Conservation (phyloP, 2,113 vertebrate genomes). For the Antennarius striatus region DNA sequence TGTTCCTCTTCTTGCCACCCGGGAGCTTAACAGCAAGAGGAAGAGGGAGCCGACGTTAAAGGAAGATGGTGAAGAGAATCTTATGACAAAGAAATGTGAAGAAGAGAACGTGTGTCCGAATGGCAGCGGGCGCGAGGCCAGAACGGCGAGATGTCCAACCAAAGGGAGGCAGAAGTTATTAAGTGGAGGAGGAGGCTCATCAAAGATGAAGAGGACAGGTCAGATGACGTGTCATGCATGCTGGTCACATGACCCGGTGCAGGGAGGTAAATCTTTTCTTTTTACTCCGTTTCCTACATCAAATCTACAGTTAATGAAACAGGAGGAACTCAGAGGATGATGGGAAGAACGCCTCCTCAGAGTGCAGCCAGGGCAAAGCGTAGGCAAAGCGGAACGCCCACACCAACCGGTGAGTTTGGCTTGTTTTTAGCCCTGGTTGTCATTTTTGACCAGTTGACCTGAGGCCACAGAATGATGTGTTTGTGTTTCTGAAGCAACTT, state of each 20-base stretch:
- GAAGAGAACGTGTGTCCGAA: slow-evolving; percentile 74
- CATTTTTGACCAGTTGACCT: too few species aligned
- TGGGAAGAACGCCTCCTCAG: slow-evolving; percentile 52
- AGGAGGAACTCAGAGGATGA: slow-evolving; percentile 43
- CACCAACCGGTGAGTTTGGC: slow-evolving; percentile 58
- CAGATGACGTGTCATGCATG: not conserved
- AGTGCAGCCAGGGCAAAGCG: slow-evolving; percentile 55
- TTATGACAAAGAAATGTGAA: slow-evolving; percentile 6
- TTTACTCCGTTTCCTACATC: not conserved
- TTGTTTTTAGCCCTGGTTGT: too few species aligned
- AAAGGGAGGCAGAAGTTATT: slow-evolving; percentile 67
- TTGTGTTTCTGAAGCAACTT: too few species aligned
- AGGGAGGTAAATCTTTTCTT: not conserved
- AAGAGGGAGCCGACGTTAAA: slow-evolving; percentile 53
- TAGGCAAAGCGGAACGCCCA: slow-evolving; percentile 66
- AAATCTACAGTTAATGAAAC: slow-evolving; percentile 34
- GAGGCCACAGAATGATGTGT: too few species aligned
- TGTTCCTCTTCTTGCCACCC: slow-evolving; percentile 19
- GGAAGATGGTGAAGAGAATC: slow-evolving; percentile 16
- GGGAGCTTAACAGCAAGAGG: slow-evolving; percentile 65
- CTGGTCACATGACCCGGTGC: not conserved
- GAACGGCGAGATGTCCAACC: slow-evolving; percentile 54
- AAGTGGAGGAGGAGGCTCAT: slow-evolving; percentile 4
- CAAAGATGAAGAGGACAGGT: slow-evolving; percentile 43
- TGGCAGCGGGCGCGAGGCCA: slow-evolving; percentile 36